Percentiles rank a stretch among this genome's conserved stretches.
Evolutionary conservation across 2,113 vertebrate genomes (phyloP).

Genomic region (Varanus salvator): DNA sequence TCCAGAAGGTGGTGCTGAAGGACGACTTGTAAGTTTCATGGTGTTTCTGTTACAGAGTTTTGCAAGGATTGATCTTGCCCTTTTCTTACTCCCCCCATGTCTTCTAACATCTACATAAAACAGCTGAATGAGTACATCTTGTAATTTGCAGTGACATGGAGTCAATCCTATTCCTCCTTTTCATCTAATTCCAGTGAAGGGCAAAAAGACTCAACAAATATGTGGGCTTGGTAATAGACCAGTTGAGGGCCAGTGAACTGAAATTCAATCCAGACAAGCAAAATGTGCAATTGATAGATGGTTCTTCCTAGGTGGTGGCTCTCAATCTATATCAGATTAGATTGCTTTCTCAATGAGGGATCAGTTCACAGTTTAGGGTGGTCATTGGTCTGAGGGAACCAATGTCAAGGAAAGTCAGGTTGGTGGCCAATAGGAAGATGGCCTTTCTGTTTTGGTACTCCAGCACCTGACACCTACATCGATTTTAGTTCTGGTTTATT

Average conservation of each 20-base stretch:
- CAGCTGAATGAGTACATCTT: neutral
- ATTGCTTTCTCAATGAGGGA: neutral
- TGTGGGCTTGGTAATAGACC: neutral
- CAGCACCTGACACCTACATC: too few species aligned
- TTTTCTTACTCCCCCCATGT: neutral
- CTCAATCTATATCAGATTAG: neutral
- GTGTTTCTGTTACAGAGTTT: neutral
- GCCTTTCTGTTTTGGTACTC: too few species aligned
- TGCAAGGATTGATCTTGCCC: too few species aligned
- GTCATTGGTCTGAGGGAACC: neutral
- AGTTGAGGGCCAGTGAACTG: neutral
- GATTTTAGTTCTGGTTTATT: too few species aligned
- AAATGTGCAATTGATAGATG: neutral
- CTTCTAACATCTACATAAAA: neutral
- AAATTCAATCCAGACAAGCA: neutral
- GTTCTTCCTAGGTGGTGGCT: neutral
- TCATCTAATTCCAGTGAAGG: neutral
- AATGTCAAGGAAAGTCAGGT: too few species aligned
- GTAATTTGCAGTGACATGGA: neutral
- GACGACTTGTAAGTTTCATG: neutral
- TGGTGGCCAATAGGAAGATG: too few species aligned
- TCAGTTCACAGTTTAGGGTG: neutral
- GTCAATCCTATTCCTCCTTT: neutral
- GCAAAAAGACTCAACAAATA: too few species aligned
- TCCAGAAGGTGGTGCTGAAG: neutral